Conservation (phyloP, 2,888 invertebrate species). For the Eumerus sabulonum region DNA sequence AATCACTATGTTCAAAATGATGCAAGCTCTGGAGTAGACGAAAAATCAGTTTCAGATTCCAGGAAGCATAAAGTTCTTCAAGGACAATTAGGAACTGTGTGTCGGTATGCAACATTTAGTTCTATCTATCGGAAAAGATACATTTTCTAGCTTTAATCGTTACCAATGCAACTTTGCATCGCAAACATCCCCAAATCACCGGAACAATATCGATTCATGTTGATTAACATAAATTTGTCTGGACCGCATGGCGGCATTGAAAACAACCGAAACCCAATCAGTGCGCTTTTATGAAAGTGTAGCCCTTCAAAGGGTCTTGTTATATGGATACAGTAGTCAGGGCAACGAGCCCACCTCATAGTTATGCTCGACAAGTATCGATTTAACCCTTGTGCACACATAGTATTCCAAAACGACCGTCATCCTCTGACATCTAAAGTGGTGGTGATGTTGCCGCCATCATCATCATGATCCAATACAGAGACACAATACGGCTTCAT, state of each 20-base stretch:
- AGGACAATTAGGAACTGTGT: not conserved
- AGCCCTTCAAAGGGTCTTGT: constrained; percentile 50
- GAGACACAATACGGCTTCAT: constrained; percentile 67
- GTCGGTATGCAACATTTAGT: too few species aligned
- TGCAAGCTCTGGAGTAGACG: too few species aligned
- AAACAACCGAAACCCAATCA: constrained; percentile 50
- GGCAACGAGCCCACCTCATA: constrained; percentile 14
- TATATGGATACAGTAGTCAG: constrained; percentile 44
- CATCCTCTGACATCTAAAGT: not conserved
- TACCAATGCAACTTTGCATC: too few species aligned
- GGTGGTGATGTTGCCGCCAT: not conserved
- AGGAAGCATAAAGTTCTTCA: not conserved
- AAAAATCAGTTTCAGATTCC: not conserved
- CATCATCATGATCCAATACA: constrained; percentile 38
- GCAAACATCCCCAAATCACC: constrained; percentile 10
- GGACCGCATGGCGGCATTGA: constrained; percentile 73
- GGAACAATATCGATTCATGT: constrained; percentile 74
- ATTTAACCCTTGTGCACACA: constrained; percentile 38
- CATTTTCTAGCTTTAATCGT: too few species aligned
- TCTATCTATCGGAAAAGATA: not conserved
- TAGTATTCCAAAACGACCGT: not conserved
- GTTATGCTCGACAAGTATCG: constrained; percentile 36
- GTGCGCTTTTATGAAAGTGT: constrained; percentile 32
- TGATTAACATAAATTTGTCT: constrained; percentile 77
- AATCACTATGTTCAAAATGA: not conserved